Percentiles rank a stretch among this genome's conserved stretches.
Conservation (phyloP, 2,888 invertebrate genomes). For the Oscheius sp. region DNA sequence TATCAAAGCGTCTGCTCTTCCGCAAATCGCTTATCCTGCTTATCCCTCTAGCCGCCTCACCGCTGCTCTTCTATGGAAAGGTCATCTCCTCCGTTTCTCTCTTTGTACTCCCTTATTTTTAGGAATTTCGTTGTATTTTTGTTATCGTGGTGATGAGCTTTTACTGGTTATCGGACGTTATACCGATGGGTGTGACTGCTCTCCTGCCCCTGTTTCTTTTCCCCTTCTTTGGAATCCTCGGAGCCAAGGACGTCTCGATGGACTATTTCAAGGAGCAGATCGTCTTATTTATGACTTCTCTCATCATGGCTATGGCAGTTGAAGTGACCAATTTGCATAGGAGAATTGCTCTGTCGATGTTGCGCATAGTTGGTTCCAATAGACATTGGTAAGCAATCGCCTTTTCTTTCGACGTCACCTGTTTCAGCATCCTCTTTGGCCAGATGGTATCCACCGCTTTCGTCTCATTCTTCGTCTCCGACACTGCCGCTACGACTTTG, state of each 20-base stretch:
- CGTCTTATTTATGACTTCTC: conserved; percentile 47
- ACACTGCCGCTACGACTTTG: conserved; percentile 80
- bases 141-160: conserved; percentile 48
- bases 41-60: conserved; percentile 66
- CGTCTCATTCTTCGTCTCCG: conserved; percentile 58
- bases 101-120: not conserved
- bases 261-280: conserved; percentile 53
- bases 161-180: conserved; percentile 56
- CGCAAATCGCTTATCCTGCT: conserved; percentile 67
- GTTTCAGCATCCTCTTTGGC: conserved; percentile 52
- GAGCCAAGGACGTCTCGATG: conserved; percentile 44
- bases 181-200: conserved; percentile 59
- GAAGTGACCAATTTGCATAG: conserved; percentile 53
- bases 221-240: conserved; percentile 52
- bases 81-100: conserved; percentile 32
- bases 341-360: conserved; percentile 50
- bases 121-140: conserved; percentile 56
- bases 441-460: conserved; percentile 52
- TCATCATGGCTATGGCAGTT: conserved; percentile 56
- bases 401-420: not conserved
- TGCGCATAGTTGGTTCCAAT: conserved; percentile 49
- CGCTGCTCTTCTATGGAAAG: conserved; percentile 67
- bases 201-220: conserved; percentile 58
- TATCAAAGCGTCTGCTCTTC: too few relatives aligned
- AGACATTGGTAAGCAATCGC: conserved; percentile 19